phyloP scores from a whole-genome alignment of 2,113 vertebrate genomes.

The Hippolais icterina region DNA sequence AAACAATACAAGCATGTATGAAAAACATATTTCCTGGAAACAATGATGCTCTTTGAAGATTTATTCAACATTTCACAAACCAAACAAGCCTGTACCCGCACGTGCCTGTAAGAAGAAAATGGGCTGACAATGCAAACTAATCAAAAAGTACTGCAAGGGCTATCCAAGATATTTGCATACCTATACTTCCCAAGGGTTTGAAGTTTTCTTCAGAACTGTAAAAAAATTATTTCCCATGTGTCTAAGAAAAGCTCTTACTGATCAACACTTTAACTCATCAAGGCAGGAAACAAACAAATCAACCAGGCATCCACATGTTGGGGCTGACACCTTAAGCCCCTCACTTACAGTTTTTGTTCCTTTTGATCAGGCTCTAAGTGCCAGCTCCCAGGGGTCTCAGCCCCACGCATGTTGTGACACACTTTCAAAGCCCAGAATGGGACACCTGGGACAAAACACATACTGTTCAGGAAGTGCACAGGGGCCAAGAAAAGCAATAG shows the following conservation, averaged over 20 bases:
- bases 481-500: slow-evolving; percentile 86
- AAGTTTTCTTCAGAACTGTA: neutral
- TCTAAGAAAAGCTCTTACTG: neutral
- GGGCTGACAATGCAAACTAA: neutral
- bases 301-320: neutral
- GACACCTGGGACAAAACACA: slow-evolving; percentile 82
- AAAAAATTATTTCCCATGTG: neutral
- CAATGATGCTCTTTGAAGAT: slow-evolving; percentile 45
- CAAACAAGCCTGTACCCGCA: slow-evolving; percentile 30
- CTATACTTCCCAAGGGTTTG: neutral
- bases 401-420: slow-evolving; percentile 77
- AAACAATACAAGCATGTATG: slow-evolving; percentile 10
- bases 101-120: neutral
- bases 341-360: neutral
- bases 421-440: slow-evolving; percentile 78
- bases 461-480: slow-evolving; percentile 77
- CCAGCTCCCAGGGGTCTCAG: slow-evolving; percentile 69
- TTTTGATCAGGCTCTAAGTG: slow-evolving; percentile 55
- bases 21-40: slow-evolving; percentile 55
- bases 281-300: slow-evolving; percentile 14
- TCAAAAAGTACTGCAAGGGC: neutral
- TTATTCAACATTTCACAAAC: slow-evolving; percentile 56
- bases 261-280: neutral
- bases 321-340: neutral
- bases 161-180: slow-evolving; percentile 33